These are phyloP conservation scores for Scopus umbretta DNA, from an alignment of 2,113 vertebrate genomes.

Conservation along the genomic window DNA sequence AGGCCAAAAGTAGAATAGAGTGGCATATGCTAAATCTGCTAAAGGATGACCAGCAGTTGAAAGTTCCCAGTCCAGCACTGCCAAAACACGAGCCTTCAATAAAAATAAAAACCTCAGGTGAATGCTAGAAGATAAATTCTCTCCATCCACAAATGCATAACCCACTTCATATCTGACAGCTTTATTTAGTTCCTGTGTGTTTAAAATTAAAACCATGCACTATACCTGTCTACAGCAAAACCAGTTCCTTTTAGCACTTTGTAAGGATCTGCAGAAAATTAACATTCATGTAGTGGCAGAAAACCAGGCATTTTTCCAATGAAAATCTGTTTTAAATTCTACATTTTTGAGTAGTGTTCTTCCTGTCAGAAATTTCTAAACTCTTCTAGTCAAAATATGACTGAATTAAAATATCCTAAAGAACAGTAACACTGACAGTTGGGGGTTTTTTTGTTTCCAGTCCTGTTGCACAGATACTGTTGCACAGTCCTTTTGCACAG, in stretches of 20 bases:
- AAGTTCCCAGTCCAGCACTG: slow-evolving; percentile 93
- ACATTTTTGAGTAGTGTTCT: not conserved
- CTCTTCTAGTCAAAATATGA: not conserved
- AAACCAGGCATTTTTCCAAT: not conserved
- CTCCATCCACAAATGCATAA: not conserved
- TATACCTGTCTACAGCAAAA: not conserved
- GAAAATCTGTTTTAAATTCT: not conserved
- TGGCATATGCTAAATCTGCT: slow-evolving; percentile 82
- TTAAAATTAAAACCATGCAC: not conserved
- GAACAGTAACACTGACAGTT: not conserved
- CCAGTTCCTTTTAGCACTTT: not conserved
- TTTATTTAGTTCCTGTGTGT: not conserved
- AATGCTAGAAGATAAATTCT: not conserved
- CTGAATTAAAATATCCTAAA: not conserved
- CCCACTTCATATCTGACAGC: not conserved
- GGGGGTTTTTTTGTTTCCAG: not conserved
- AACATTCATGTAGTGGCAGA: not conserved
- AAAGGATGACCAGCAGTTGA: slow-evolving; percentile 90
- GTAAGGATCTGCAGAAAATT: not conserved
- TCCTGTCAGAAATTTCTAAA: not conserved
- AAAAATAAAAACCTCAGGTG: slow-evolving; percentile 6
- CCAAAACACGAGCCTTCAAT: slow-evolving; percentile 82
- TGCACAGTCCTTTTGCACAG: not conserved
- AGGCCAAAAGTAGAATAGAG: slow-evolving; percentile 79
- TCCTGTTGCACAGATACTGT: not conserved